Evolutionary conservation across 2,797 vertebrate genomes (phyloP), one percentile per base, ranked within the genome.

Genomic region (Apogon talboti): DNA sequence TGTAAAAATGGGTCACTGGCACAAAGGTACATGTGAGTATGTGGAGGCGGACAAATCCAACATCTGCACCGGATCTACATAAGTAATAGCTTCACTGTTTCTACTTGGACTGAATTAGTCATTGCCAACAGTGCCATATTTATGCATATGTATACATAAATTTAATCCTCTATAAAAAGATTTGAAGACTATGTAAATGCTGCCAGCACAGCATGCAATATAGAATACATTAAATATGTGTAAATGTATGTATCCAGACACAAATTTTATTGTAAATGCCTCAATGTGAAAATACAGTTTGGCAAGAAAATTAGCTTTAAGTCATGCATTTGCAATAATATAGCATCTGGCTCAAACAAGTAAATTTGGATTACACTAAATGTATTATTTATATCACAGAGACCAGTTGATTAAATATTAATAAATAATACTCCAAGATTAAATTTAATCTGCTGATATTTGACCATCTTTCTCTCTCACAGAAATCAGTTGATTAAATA

Each of bases 1-100:
- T 87, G 78, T 70, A 70, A 66, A 90, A 91, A 61, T 91, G 85
- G 88, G 90, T 92, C 90, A 90, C 54, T 89, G 78, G 87, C 76
- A 84, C 88, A 92, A 52, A 82, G 68, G 62, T 74, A 67, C 66
- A 64, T 66, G 76, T 14, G 58, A 45, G 59, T 75, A 56, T 72
- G 80, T 66, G 78, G 62, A 79, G 62, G 70, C 8, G 44, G 72
- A 56, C 61, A 52, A 76, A 76, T 74, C 40, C 61, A 70, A 47
- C 62, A 69, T 66, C 71, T 77, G 50, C 38, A 66, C 33, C 45
- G 43, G 15, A 55, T 62, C 53, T 59, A 61, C 56, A 71, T 42
- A 15, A 55, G 43, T 47, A 14, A 46, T 24, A 38, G 14, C 11
- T n/a, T 70, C 48, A 35, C 13, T 44, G 40, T 68, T 51, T 38